Evolutionary conservation across 2,797 vertebrate genomes (phyloP), one percentile per base, ranked within the genome.

Genomic region (Pseudopleuronectes americanus): DNA sequence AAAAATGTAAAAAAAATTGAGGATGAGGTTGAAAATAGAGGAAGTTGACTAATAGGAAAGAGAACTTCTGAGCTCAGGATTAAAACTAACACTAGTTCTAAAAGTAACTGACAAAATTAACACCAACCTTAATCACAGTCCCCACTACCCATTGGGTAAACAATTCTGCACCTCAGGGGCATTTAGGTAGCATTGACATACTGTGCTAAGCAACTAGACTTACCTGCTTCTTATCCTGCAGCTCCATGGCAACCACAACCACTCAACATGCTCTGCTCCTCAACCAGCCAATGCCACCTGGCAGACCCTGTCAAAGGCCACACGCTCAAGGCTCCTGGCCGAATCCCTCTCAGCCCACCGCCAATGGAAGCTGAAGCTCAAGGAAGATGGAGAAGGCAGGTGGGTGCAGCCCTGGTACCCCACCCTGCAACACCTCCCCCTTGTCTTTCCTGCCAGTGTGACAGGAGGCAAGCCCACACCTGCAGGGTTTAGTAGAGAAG

Each of bases 181-280:
- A 54, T n/a, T 64, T 45, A 64, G 17, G 12, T 9, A 66, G 8
- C 31, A 56, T 1, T 61, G 12, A 19, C 24, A 51, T 49, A 43
- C 63, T 79, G 10, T 68, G 55, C 31, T 23, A 8, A 52, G 62
- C 68, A 47, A 61, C 64, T 23, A 36, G 55, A 72, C 94, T 88
- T 92, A 98, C 97, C 96, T 93, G 94, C 91, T 92, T 94, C 92
- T 97, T 97, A 94, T 96, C 95, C 90, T 95, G 95, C 84, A 89
- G 93, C 90, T 97, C 97, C 97, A 99, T 98, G 89, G 86, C 91
- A 87, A 83, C 85, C 69, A 36, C 17, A 84, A 59, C 84, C 91
- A 76, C 88, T 91, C 90, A 92, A 89, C 97, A 98, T 97, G 91
- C 95, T 96, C 96, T 78, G 92, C 72, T 76, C 62, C 80, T 73